A percentile compares a stretch with the other conserved stretches of the same genome.
These are phyloP conservation scores for Sinopyrophorus schimmeli DNA, from an alignment of 2,888 invertebrate species.

Conservation along the genomic window DNA sequence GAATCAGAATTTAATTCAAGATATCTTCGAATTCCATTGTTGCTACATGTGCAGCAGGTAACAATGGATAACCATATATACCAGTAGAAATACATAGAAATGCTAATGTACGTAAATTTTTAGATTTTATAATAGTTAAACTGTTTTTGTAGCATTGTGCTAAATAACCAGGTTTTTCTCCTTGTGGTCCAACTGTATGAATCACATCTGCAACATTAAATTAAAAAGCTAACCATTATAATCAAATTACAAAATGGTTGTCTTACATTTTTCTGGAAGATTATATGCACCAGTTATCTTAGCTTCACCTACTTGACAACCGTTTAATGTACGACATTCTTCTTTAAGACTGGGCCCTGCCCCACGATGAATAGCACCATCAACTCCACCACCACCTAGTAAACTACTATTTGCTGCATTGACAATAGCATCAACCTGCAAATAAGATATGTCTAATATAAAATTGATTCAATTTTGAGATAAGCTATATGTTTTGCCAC, in stretches of 20 bases:
- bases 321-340: conserved; percentile 72
- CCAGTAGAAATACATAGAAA: conserved; percentile 93
- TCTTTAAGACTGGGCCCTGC: conserved; percentile 71
- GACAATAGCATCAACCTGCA: conserved; percentile 80
- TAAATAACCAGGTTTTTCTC: conserved; percentile 67
- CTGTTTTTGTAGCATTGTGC: conserved; percentile 72
- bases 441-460: conserved; percentile 47
- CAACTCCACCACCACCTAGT: conserved; percentile 85
- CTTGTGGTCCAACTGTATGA: conserved; percentile 86
- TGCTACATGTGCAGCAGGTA: conserved; percentile 76
- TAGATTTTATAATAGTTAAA: conserved; percentile 60
- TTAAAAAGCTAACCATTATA: no score
- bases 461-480: no score
- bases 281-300: conserved; percentile 82
- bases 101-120: conserved; percentile 69
- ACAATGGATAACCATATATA: conserved; percentile 85
- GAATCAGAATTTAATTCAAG: conserved; percentile 58
- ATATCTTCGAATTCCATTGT: conserved; percentile 66
- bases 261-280: conserved; percentile 83
- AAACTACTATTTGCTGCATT: conserved; percentile 84
- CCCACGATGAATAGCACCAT: conserved; percentile 85
- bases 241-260: no score
- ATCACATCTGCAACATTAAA: conserved; percentile 87
- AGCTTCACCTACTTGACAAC: conserved; percentile 82
- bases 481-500: no score